Percentiles rank a stretch among this genome's conserved stretches.
Evolutionary conservation across 2,797 vertebrate genomes (phyloP).

Genomic region (Rhincodon typus): DNA sequence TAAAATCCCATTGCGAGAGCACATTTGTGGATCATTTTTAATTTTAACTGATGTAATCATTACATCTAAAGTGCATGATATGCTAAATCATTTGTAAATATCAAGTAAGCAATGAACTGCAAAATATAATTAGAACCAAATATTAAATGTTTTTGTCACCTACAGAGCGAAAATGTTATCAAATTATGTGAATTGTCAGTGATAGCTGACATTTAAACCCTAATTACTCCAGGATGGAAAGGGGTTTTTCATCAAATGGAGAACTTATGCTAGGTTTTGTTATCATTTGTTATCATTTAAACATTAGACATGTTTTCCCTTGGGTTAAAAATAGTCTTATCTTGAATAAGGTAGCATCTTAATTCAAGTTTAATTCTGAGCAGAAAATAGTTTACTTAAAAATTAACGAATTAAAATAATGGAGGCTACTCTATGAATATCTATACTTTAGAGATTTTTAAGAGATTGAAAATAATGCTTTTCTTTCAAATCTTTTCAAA

Average conservation of each 20-base stretch:
- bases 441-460: neutral
- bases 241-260: neutral
- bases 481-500: neutral
- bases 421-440: neutral
- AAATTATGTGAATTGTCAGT: neutral
- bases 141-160: neutral
- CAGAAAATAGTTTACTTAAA: neutral
- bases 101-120: neutral
- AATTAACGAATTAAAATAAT: neutral
- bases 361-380: neutral
- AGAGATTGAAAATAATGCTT: neutral
- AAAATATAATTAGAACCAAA: neutral
- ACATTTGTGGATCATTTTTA: neutral
- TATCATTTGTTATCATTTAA: neutral
- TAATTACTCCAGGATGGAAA: neutral
- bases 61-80: neutral
- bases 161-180: neutral
- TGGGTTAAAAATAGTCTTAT: neutral
- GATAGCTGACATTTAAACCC: neutral
- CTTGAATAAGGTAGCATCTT: neutral
- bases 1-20: neutral
- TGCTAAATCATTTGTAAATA: neutral
- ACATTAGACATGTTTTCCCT: neutral
- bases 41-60: neutral
- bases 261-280: neutral